phyloP scores from a whole-genome alignment of 92 coral and sea anemone species.

The Porites divaricata region DNA sequence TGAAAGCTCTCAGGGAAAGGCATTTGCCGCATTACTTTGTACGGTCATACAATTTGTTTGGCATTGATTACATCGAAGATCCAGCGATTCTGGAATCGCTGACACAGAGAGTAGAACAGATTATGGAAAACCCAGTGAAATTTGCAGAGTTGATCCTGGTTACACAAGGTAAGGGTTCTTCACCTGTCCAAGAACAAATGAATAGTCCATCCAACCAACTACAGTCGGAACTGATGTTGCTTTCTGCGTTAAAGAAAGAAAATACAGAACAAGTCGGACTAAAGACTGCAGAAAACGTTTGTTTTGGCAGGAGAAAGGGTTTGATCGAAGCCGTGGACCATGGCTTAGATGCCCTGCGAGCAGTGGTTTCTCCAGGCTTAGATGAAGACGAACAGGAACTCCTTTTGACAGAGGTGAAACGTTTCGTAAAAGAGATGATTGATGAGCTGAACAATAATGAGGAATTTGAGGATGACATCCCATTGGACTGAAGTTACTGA shows the following conservation, averaged over 20 bases:
- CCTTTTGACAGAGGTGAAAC: no score
- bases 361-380: no score
- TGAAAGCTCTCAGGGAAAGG: conserved; percentile 5
- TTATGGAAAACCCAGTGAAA: conserved; percentile 44
- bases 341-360: no score
- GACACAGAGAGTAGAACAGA: conserved; percentile 49
- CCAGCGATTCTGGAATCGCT: conserved; percentile 45
- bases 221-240: not conserved
- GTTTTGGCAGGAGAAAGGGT: not conserved
- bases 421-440: no score
- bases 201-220: not conserved
- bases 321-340: not conserved
- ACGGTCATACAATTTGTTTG: conserved; percentile 59
- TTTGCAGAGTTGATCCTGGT: conserved; percentile 26
- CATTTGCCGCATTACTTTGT: conserved; percentile 67
- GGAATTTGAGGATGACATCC: not conserved
- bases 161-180: not conserved
- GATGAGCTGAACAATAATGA: no score
- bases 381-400: no score
- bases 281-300: no score
- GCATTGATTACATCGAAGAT: conserved; percentile 44
- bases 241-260: not conserved
- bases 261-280: not conserved
- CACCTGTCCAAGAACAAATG: not conserved
- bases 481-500: not conserved